A percentile compares a stretch with the other conserved stretches of the same genome.
Evolutionary conservation across 2,888 invertebrate species (phyloP).

Genomic region (Eledona agricola): DNA sequence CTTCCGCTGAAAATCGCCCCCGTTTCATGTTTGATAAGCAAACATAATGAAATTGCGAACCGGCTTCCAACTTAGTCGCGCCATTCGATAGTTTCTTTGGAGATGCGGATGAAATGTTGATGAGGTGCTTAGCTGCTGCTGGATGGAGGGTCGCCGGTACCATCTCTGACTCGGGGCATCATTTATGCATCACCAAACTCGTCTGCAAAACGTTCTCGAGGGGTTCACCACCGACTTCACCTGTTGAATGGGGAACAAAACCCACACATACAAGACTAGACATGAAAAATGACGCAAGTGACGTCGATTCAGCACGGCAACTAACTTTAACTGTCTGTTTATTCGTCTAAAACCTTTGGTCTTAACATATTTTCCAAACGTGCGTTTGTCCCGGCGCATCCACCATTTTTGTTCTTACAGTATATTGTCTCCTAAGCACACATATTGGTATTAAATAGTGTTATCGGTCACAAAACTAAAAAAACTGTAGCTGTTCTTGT

Average conservation of each 20-base stretch:
- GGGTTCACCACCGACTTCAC: slow-evolving; percentile 60
- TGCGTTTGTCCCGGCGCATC: too few species aligned
- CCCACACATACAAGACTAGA: slow-evolving; percentile 39
- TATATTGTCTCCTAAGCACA: too few species aligned
- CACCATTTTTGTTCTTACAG: too few species aligned
- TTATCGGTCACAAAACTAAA: too few species aligned
- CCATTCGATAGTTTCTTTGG: too few species aligned
- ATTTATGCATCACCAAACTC: slow-evolving; percentile 70
- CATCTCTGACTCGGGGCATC: slow-evolving; percentile 60
- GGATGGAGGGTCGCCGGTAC: slow-evolving; percentile 38
- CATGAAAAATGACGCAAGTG: slow-evolving; percentile 22
- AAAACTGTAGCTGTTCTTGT: too few species aligned
- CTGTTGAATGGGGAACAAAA: slow-evolving; percentile 56
- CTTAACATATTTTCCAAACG: too few species aligned
- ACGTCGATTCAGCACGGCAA: slow-evolving; percentile 42
- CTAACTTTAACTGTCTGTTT: slow-evolving; percentile 41
- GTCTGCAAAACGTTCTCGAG: slow-evolving; percentile 66
- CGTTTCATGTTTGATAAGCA: slow-evolving; percentile 9
- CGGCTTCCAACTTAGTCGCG: slow-evolving; percentile 8
- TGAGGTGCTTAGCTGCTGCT: slow-evolving; percentile 30
- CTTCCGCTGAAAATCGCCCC: slow-evolving; percentile 6
- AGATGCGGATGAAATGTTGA: slow-evolving; percentile 38
- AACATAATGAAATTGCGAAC: slow-evolving; percentile 10
- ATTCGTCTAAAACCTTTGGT: slow-evolving; percentile 32
- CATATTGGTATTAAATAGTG: too few species aligned